These are phyloP conservation scores for Danionella dracula DNA, from an alignment of 2,797 vertebrate species.

Conservation along the genomic window DNA sequence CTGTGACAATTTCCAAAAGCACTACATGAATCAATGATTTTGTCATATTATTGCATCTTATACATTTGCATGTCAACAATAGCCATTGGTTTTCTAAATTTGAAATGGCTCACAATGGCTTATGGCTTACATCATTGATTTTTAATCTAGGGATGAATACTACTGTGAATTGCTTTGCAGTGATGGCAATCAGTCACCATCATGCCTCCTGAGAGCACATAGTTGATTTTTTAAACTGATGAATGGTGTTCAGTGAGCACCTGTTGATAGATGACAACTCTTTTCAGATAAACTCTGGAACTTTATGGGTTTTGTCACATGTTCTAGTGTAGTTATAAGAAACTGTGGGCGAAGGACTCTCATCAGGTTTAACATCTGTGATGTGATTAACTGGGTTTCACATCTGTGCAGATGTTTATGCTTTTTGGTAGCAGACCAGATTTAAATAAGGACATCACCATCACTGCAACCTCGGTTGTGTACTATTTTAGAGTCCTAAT, in stretches of 20 bases:
- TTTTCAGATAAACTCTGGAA: slow-evolving; percentile 12
- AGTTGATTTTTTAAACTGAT: slow-evolving; percentile 8
- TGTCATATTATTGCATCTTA: too few relatives aligned
- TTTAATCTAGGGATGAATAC: slow-evolving; percentile 17
- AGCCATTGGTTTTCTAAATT: too few relatives aligned
- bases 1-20: too few relatives aligned
- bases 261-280: neutral
- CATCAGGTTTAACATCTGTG: slow-evolving; percentile 41
- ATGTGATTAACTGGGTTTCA: slow-evolving; percentile 38
- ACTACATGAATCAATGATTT: too few relatives aligned
- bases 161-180: slow-evolving; percentile 50
- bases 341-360: neutral
- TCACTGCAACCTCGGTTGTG: neutral
- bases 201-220: slow-evolving; percentile 7
- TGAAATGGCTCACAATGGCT: too few relatives aligned
- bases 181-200: neutral
- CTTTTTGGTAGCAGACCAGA: slow-evolving; percentile 8
- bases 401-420: slow-evolving; percentile 30
- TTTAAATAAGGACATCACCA: too few relatives aligned
- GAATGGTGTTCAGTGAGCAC: neutral
- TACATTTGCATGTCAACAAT: too few relatives aligned
- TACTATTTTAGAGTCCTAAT: neutral
- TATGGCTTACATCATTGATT: too few relatives aligned
- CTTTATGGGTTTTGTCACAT: neutral
- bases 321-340: neutral